phyloP scores from a whole-genome alignment of 1,140 invertebrate species.

The Cardiocondyla obscurior region DNA sequence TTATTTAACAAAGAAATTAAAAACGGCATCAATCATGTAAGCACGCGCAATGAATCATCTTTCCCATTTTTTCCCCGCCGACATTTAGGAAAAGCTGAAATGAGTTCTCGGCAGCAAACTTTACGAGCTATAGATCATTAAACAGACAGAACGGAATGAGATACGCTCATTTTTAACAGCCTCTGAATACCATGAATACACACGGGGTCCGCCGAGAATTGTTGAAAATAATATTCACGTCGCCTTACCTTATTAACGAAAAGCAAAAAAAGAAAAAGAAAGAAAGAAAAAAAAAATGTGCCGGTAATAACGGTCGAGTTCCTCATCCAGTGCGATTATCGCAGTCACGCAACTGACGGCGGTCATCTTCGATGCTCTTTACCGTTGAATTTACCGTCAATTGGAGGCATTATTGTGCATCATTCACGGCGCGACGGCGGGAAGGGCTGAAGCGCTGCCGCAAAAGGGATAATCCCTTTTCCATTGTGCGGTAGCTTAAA shows the following conservation, averaged over 20 bases:
- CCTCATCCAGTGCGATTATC: not conserved
- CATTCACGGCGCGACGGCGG: slow-evolving; percentile 10
- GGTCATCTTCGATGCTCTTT: slow-evolving; percentile 15
- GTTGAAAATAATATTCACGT: not conserved
- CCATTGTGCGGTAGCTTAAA: slow-evolving; percentile 58
- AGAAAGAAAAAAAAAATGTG: too few relatives aligned
- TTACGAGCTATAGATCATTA: slow-evolving; percentile 5
- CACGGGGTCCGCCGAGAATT: not conserved
- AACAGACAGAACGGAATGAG: not conserved
- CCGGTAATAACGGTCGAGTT: not conserved
- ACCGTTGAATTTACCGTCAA: slow-evolving; percentile 28
- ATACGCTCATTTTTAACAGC: not conserved
- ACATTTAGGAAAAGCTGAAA: slow-evolving; percentile 30
- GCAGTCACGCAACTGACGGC: not conserved
- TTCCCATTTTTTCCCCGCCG: not conserved
- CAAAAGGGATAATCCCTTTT: slow-evolving; percentile 63
- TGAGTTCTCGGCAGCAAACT: not conserved
- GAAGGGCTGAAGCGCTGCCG: not conserved
- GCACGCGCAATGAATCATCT: not conserved
- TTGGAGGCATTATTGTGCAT: slow-evolving; percentile 38
- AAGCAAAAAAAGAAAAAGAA: too few relatives aligned
- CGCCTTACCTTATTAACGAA: not conserved
- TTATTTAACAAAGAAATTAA: not conserved
- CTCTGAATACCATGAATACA: not conserved
- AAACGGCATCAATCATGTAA: not conserved